Evolutionary conservation across 2,797 vertebrate species (phyloP), one percentile per base, ranked within the genome.

Genomic region (Rhinophrynus dorsalis): DNA sequence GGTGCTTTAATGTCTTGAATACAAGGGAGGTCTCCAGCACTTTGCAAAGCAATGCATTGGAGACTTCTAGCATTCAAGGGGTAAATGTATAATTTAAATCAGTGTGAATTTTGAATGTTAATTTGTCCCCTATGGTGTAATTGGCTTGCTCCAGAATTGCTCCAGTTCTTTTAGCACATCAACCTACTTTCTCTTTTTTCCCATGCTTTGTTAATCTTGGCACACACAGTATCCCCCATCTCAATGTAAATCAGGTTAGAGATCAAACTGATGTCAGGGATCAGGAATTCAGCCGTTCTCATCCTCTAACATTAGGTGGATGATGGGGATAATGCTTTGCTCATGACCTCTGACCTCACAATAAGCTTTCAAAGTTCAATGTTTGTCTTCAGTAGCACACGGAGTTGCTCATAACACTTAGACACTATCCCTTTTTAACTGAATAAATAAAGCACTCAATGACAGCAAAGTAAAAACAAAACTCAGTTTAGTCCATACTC

Each of bases 251-350:
- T 67, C 74, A 75, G 71, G 37, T 74, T 84, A 77, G 69, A 67
- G 68, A 74, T 78, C 68, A 75, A 68, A 59, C 45, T 82, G 81
- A 74, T 79, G 76, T 75, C 79, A 79, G 64, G 76, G 74, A 67
- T 72, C 66, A 80, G 74, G 80, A 80, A 79, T 83, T 69, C 68
- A 62, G 38, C 50, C 63, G 29, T 52, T 74, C 12, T 9, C 68
- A 74, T 79, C 42, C 74, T 68, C 76, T 80, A 72, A 71, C 55
- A 68, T 73, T 74, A 62, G 45, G 6, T 6, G n/a, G 70, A 74
- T 66, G 45, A 59, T 66, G 70, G 44, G 59, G 79, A 66, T 66
- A 57, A 61, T 45, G n/a, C 35, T 33, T 3, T 10, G 30, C 67
- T 62, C 54, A 64, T 74, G 65, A 77, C 56, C 51, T 70, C 23